Percentiles rank a stretch among this genome's conserved stretches.
Evolutionary conservation across 2,888 invertebrate species (phyloP).

Genomic region (Leptinotarsa rubiginosa): DNA sequence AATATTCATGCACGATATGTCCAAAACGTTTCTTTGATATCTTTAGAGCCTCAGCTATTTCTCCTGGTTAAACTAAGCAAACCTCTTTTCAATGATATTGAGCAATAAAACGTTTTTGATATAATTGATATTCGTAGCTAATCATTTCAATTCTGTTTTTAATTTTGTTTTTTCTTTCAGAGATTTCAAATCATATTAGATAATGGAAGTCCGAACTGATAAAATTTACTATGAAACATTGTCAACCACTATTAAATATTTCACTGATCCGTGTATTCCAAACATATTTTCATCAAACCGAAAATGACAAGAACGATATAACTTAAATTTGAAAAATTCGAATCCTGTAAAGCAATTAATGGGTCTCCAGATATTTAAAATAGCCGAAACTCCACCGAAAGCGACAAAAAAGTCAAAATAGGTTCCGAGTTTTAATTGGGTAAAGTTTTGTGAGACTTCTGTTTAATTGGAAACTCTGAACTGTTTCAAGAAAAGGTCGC

Average conservation of each 20-base stretch:
- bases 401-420: constrained; percentile 13
- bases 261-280: neutral
- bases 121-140: too few species aligned
- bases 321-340: neutral
- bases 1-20: too few species aligned
- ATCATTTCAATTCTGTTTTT: too few species aligned
- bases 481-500: constrained; percentile 19
- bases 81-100: too few species aligned
- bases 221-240: too few species aligned
- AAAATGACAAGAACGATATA: neutral
- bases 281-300: neutral
- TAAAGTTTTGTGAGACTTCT: constrained; percentile 5
- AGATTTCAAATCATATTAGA: too few species aligned
- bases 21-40: too few species aligned
- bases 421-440: constrained; percentile 19
- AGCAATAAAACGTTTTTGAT: too few species aligned
- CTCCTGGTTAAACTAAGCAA: too few species aligned
- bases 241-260: neutral
- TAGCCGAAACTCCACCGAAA: neutral
- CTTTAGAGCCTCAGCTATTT: too few species aligned
- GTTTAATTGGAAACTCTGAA: constrained; percentile 19
- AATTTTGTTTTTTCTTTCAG: too few species aligned
- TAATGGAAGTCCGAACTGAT: too few species aligned
- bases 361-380: neutral
- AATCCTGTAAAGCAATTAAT: neutral